phyloP scores from a whole-genome alignment of 2,113 vertebrate species.

The Marcusenius ussheri region DNA sequence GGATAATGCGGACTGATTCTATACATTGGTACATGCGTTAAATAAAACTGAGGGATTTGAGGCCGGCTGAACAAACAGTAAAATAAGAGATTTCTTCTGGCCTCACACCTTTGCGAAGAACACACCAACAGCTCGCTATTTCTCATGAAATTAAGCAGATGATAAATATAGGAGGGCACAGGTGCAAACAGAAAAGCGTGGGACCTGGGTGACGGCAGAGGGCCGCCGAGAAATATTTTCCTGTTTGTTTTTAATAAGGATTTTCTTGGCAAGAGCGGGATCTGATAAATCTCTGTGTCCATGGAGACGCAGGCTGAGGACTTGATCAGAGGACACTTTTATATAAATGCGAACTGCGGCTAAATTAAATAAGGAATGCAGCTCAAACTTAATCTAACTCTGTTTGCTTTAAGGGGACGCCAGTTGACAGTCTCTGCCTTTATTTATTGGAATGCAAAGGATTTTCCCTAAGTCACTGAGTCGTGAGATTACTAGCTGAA shows the following conservation, averaged over 20 bases:
- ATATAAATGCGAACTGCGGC: conserved; percentile 43
- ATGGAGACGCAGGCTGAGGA: conserved; percentile 31
- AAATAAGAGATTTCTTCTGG: neutral
- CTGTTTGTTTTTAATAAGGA: conserved; percentile 49
- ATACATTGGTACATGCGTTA: neutral
- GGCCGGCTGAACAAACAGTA: neutral
- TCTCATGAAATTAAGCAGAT: conserved; percentile 12
- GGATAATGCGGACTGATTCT: neutral
- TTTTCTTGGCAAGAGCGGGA: conserved; percentile 21
- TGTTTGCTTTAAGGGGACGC: conserved; percentile 29
- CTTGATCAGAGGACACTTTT: conserved; percentile 27
- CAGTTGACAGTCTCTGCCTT: conserved; percentile 43
- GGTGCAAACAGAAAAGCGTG: conserved; percentile 4
- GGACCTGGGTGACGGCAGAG: neutral
- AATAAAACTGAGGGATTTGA: neutral
- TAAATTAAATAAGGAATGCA: conserved; percentile 34
- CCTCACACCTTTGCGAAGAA: neutral
- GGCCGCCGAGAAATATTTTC: neutral
- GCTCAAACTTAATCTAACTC: conserved; percentile 36
- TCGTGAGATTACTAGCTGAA: conserved; percentile 63
- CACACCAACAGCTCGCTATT: neutral
- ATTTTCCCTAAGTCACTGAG: conserved; percentile 65
- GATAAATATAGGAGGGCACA: conserved; percentile 1
- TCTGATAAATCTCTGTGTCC: conserved; percentile 37
- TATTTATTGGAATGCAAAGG: conserved; percentile 52